Percentiles rank a stretch among this genome's conserved stretches.
Conservation (phyloP, 2,113 vertebrate genomes). For the Ceuthmochares aereus region DNA sequence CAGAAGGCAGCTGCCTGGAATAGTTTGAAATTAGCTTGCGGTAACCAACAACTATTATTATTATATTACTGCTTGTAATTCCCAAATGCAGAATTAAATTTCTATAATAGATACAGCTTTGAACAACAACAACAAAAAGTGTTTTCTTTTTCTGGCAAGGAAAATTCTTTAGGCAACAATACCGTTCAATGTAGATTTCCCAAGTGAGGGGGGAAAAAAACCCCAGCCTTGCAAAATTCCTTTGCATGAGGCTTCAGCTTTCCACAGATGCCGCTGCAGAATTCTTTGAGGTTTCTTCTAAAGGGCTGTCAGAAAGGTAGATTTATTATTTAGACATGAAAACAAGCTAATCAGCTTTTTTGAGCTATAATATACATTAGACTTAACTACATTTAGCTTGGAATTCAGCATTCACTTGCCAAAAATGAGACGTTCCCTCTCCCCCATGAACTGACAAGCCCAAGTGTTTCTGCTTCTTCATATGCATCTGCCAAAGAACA, state of each 20-base stretch:
- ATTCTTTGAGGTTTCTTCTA: not conserved
- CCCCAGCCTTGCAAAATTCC: not conserved
- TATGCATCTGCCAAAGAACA: not conserved
- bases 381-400: not conserved
- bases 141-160: not conserved
- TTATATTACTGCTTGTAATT: conserved; percentile 46
- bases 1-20: conserved; percentile 51
- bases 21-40: conserved; percentile 29
- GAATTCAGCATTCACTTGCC: not conserved
- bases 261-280: not conserved
- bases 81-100: conserved; percentile 47
- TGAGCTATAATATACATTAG: not conserved
- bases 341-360: not conserved
- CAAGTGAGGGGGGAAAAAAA: not conserved
- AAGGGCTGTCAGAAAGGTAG: not conserved
- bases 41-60: conserved; percentile 57
- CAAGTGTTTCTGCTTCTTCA: not conserved
- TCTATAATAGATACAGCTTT: conserved; percentile 10
- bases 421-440: not conserved
- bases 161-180: not conserved
- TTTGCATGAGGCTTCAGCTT: not conserved
- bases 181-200: not conserved
- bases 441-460: fast-evolving
- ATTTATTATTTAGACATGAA: not conserved
- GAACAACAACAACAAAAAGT: not conserved